Evolutionary conservation across 64 coral and sea anemone genomes (phyloP).

Genomic region (Actinia equina): DNA sequence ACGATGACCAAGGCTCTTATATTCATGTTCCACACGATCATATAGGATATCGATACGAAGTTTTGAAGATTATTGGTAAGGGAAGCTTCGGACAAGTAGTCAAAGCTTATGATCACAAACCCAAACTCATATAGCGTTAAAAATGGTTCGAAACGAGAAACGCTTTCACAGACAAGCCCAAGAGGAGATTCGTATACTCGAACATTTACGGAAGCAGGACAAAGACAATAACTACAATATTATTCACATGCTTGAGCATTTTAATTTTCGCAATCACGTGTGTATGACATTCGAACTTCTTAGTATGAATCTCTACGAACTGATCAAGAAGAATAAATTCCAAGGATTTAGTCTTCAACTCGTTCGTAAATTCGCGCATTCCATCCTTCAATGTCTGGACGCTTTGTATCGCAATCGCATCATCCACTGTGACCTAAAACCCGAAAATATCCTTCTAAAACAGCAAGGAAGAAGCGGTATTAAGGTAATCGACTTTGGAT

Average conservation of each 20-base stretch:
- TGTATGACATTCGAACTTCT: constrained; percentile 99
- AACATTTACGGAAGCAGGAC: constrained; percentile 97
- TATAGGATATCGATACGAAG: constrained; percentile 96
- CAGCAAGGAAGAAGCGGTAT: constrained; percentile 98
- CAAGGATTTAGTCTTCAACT: constrained; percentile 96
- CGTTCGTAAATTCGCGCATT: constrained; percentile 96
- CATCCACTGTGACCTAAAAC: constrained; percentile 97
- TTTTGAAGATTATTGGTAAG: constrained; percentile 97
- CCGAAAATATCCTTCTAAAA: constrained; percentile 95
- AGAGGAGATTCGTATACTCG: constrained; percentile 82
- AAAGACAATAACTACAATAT: constrained; percentile 99
- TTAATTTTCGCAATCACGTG: constrained; percentile 96
- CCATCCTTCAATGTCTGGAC: constrained; percentile 98
- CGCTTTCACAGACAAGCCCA: constrained; percentile 91
- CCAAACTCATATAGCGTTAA: constrained; percentile 83
- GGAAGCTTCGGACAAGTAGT: constrained; percentile 99
- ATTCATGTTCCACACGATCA: constrained; percentile 99
- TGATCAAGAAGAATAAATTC: constrained; percentile 99
- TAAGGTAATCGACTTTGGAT: constrained; percentile 99
- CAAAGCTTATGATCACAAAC: constrained; percentile 99
- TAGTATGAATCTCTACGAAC: constrained; percentile 98
- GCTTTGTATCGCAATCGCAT: constrained; percentile 87
- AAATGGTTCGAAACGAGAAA: constrained; percentile 99
- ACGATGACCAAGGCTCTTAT: constrained; percentile 99
- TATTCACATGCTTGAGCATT: constrained; percentile 98